Evolutionary conservation across 2,888 invertebrate genomes (phyloP), one percentile per base, ranked within the genome.

Genomic region (Diaperis boleti): DNA sequence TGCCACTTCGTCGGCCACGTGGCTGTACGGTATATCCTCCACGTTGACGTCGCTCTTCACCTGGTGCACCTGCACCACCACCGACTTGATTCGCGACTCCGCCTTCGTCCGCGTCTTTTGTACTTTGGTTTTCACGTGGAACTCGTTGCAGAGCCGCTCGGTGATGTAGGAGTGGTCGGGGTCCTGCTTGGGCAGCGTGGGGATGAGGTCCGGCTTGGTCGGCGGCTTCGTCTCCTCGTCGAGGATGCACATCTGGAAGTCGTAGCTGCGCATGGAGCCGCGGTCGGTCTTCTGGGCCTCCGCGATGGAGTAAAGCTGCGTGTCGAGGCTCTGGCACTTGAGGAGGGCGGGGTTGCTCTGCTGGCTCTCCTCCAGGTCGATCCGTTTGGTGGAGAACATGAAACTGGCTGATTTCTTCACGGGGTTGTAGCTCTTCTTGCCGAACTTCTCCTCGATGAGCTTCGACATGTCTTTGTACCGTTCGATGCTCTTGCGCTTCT

Each of bases 391-490:
- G 2, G 79, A 76, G 61, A 79, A 79, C 78, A 79, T 79, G 67
- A 79, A 79, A 69, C 79, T 79, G 17, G 79, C 79, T 0, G 79
- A 79, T 65, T 79, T 79, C 64, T 79, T 80, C 13, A 79, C 79
- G 1, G 79, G 79, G 62, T 79, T 79, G 59, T 78, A 76, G 37
- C 76, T 76, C 41, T 76, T 78, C 57, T 75, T 74, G 13, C 89
- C 88, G 66, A 89, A 89, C 71, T 86, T 84, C 69, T 89, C 89
- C 76, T 89, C 89, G 65, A 89, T 85, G 59, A 89, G 80, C 75
- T 89, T 89, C 2, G 89, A 86, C 89, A 89, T 89, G 69, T 89
- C 89, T 75, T 89, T 88, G 67, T 89, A 89, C 42, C 89, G 82
- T 73, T 89, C 89, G 77, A 89, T 89, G 63, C 89, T 89, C 79